phyloP scores from a whole-genome alignment of 1,140 invertebrate genomes.

The Epicauta chinensis region DNA sequence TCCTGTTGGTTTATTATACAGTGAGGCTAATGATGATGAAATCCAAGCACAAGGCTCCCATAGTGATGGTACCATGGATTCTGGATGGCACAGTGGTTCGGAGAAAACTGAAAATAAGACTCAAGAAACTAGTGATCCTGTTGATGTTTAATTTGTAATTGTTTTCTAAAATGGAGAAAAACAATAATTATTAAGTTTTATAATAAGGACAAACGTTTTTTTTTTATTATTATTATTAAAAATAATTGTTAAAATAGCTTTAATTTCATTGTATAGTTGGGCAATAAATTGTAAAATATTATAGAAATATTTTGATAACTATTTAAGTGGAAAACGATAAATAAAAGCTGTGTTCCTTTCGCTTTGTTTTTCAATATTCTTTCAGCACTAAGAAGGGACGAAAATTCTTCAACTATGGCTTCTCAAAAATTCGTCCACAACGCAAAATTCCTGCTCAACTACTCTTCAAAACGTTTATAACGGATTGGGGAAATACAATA shows the following conservation, averaged over 20 bases:
- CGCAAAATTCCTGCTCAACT: no score
- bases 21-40: slow-evolving; percentile 38
- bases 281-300: slow-evolving; percentile 13
- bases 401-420: no score
- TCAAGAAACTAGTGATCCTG: slow-evolving; percentile 17
- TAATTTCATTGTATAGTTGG: slow-evolving; percentile 6
- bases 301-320: slow-evolving; percentile 6
- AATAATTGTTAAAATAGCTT: slow-evolving; percentile 11
- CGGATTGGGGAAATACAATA: no score
- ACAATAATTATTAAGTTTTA: no score
- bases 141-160: slow-evolving; percentile 21
- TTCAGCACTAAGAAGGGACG: no score
- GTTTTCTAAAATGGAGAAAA: no score
- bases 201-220: neutral
- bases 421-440: no score
- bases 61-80: slow-evolving; percentile 42
- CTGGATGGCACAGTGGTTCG: slow-evolving; percentile 43
- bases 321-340: no score
- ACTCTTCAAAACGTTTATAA: no score
- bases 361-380: no score
- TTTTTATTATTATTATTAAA: neutral
- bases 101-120: slow-evolving; percentile 33
- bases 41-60: slow-evolving; percentile 33
- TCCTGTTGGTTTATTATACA: slow-evolving; percentile 38
- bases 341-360: no score